phyloP scores from a whole-genome alignment of 2,113 vertebrate species.

The Cryptomyrus ogoouensis region DNA sequence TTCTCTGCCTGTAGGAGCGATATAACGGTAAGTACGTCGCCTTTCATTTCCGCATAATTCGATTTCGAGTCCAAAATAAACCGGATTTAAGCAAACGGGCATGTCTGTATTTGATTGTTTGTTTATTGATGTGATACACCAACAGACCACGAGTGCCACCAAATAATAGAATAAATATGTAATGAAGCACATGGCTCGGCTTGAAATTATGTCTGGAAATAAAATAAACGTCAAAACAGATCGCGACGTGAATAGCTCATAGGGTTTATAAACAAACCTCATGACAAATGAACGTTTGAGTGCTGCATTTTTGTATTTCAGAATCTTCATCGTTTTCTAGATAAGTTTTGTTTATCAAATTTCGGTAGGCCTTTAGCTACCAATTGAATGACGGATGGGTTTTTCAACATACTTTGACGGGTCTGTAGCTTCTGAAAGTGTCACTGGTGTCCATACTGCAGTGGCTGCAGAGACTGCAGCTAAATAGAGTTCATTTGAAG shows the following conservation, averaged over 20 bases:
- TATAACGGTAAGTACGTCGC: not conserved
- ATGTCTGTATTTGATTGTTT: not conserved
- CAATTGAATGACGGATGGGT: not conserved
- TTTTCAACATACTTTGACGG: not conserved
- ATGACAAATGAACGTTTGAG: not conserved
- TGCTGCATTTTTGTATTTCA: not conserved
- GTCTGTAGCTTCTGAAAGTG: not conserved
- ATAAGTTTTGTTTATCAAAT: not conserved
- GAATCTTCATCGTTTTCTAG: not conserved
- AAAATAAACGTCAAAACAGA: not conserved
- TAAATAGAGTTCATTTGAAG: not conserved
- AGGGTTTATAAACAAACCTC: not conserved
- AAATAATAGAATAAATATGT: not conserved
- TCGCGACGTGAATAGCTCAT: not conserved
- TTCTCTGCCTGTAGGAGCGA: not conserved
- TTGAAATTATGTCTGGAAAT: not conserved
- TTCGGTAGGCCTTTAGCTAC: no score
- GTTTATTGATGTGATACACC: not conserved
- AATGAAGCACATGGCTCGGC: not conserved
- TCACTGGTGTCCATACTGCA: not conserved
- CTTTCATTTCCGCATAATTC: constrained; percentile 8
- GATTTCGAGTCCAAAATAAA: not conserved
- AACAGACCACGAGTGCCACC: not conserved
- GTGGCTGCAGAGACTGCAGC: not conserved
- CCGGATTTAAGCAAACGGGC: not conserved